These are phyloP conservation scores for Diorhabda carinulata DNA, from an alignment of 1,140 invertebrate genomes.

Conservation along the genomic window DNA sequence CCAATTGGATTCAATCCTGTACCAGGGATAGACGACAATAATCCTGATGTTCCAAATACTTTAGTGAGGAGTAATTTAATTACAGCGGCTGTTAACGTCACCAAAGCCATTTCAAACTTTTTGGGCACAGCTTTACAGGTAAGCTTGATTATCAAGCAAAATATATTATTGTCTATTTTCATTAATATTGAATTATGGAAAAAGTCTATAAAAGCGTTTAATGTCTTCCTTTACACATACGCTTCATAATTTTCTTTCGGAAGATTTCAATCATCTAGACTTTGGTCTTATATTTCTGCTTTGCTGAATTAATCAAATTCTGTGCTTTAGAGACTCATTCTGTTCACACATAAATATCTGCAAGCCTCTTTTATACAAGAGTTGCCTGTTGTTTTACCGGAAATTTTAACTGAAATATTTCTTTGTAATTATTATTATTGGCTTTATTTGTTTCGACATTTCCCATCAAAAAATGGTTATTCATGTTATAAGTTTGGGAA, in stretches of 20 bases:
- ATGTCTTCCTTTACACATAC: background rate
- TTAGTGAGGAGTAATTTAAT: slow-evolving; percentile 60
- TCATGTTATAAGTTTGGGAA: too few species aligned
- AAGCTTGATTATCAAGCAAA: slow-evolving; percentile 15
- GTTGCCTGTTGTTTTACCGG: too few species aligned
- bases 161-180: slow-evolving; percentile 12
- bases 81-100: slow-evolving; percentile 66
- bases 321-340: too few species aligned
- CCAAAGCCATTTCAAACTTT: slow-evolving; percentile 67
- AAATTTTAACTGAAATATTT: too few species aligned
- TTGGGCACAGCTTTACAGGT: slow-evolving; percentile 71
- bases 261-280: background rate
- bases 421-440: too few species aligned
- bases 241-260: background rate
- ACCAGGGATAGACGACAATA: slow-evolving; percentile 39
- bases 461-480: too few species aligned
- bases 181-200: background rate
- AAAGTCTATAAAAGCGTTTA: background rate
- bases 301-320: too few species aligned
- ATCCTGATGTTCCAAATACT: slow-evolving; percentile 24
- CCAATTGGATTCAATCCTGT: slow-evolving; percentile 42
- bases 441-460: too few species aligned
- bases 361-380: too few species aligned
- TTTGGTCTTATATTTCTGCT: background rate
- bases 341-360: too few species aligned